Evolutionary conservation across 2,113 vertebrate species (phyloP), one percentile per base, ranked within the genome.

Genomic region (Neoarius graeffei): DNA sequence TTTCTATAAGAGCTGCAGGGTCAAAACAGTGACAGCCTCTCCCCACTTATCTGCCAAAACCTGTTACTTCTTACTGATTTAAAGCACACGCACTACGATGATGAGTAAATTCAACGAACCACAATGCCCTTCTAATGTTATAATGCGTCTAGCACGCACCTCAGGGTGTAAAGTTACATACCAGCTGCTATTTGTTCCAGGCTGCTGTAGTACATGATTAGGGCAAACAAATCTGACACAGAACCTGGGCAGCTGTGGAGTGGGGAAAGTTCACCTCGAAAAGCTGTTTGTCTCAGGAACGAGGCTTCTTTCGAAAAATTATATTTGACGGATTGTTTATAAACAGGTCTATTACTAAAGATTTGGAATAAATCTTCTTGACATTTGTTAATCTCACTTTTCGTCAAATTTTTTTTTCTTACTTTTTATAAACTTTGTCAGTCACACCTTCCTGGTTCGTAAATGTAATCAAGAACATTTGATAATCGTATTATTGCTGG

Each of bases 121-220:
- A 79, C 87, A 69, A 86, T 62, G 50, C 81, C 60, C 73, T 83
- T 62, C 71, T 85, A 73, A 82, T 74, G 81, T 83, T 81, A 86
- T 90, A 85, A 89, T 14, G n/a, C 59, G 35, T 67, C 74, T 30
- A 81, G 85, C 66, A 74, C 81, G n/a, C 74, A 56, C 85, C 66
- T 80, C 76, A 27, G 87, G 89, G 89, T 87, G 87, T 91, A 84
- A 86, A 84, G 86, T 91, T 89, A 89, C 88, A 74, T 73, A 76
- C 89, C 86, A 87, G 86, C 88, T 35, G 23, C 85, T 87, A 86
- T 90, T 89, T 93, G 90, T 91, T 91, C 88, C 87, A 74, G n/a
- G 74, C 74, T 71, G 62, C 60, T 76, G 86, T 89, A 91, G 66
- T 50, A 69, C 89, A 92, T 88, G 88, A 88, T 54, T 69, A 77